These are phyloP conservation scores for Apotomis betuletana DNA, from an alignment of 2,888 invertebrate species.

Conservation along the genomic window DNA sequence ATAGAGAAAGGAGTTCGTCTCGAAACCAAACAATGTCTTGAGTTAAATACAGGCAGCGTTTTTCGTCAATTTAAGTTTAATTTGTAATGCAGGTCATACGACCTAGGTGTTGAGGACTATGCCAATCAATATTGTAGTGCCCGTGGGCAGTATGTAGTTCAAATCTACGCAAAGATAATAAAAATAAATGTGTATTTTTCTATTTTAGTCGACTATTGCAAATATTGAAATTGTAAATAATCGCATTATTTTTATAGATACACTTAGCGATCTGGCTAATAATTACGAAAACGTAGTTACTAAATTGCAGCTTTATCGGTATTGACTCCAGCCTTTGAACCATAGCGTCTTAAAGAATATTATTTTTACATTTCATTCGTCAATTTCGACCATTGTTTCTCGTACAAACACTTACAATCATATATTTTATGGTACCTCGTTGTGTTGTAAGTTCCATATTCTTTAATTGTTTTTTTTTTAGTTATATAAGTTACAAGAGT, in stretches of 20 bases:
- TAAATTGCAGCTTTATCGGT: conserved; percentile 19
- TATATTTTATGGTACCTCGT: conserved; percentile 57
- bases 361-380: conserved; percentile 8
- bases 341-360: conserved; percentile 4
- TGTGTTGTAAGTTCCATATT: conserved; percentile 60
- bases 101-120: conserved; percentile 14
- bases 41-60: background rate
- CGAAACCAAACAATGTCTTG: background rate
- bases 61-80: background rate
- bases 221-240: conserved; percentile 25
- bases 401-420: conserved; percentile 37
- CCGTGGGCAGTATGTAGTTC: conserved; percentile 25
- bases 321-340: conserved; percentile 10
- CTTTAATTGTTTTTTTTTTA: conserved; percentile 72
- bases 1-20: background rate
- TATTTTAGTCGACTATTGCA: conserved; percentile 30
- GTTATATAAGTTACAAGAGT: conserved; percentile 75
- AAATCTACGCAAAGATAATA: conserved; percentile 37
- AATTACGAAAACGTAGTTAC: conserved; percentile 15
- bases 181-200: conserved; percentile 38
- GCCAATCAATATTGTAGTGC: conserved; percentile 39
- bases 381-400: background rate
- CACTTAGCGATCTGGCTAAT: conserved; percentile 18
- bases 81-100: conserved; percentile 2
- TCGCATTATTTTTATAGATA: conserved; percentile 32